Percentiles rank a stretch among this genome's conserved stretches.
Evolutionary conservation across 2,888 invertebrate genomes (phyloP).

Genomic region (Romanomermis culicivorax): DNA sequence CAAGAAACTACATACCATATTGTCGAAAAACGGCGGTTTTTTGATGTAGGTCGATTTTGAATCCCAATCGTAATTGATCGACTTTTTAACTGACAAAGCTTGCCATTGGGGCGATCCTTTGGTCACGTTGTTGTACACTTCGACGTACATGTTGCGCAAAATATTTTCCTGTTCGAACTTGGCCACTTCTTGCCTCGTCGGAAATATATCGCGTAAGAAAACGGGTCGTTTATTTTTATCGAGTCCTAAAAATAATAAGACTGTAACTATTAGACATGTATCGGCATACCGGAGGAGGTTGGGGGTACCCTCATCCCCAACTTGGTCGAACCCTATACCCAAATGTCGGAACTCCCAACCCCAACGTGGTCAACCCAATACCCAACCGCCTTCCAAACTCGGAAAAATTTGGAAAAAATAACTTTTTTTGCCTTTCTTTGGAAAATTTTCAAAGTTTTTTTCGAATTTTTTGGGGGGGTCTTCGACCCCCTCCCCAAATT

Average conservation of each 20-base stretch:
- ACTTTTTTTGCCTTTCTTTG: too few species aligned
- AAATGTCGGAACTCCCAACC: too few species aligned
- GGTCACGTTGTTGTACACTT: slow-evolving; percentile 42
- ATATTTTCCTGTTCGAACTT: slow-evolving; percentile 62
- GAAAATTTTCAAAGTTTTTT: too few species aligned
- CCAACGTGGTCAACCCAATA: too few species aligned
- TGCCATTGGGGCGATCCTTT: slow-evolving; percentile 48
- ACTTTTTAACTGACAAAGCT: slow-evolving; percentile 49
- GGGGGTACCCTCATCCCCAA: too few species aligned
- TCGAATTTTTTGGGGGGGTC: too few species aligned
- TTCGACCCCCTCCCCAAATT: too few species aligned
- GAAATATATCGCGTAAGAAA: slow-evolving; percentile 87
- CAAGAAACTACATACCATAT: slow-evolving; percentile 48
- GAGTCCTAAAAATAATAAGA: slow-evolving; percentile 35
- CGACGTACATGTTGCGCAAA: slow-evolving; percentile 86
- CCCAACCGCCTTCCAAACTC: too few species aligned
- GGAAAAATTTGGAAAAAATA: too few species aligned
- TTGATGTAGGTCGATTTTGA: slow-evolving; percentile 75
- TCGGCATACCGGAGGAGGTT: too few species aligned
- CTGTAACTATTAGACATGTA: too few species aligned
- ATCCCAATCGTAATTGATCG: slow-evolving; percentile 77
- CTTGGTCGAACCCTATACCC: too few species aligned
- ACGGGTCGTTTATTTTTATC: slow-evolving; percentile 49
- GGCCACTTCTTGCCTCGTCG: slow-evolving; percentile 57
- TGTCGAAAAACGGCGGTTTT: slow-evolving; percentile 79